Evolutionary conservation across 2,113 vertebrate species (phyloP).

Genomic region (Coptodon rendalli): DNA sequence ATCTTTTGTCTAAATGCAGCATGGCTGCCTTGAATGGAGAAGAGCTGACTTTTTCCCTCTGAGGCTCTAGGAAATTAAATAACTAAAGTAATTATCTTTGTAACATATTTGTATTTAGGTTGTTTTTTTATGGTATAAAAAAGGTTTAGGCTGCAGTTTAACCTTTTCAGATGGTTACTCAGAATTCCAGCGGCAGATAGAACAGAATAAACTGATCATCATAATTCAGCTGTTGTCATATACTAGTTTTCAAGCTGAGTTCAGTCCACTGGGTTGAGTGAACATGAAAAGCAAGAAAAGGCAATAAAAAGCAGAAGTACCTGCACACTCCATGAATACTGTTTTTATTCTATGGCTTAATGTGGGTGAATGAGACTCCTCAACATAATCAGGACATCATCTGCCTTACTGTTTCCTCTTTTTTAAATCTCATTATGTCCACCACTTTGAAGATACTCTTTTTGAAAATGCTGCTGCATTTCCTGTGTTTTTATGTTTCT

Average conservation of each 20-base stretch:
- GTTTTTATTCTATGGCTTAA: background rate
- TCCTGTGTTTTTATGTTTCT: background rate
- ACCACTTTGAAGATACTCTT: background rate
- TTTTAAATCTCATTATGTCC: background rate
- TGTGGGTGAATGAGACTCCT: background rate
- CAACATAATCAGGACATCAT: background rate
- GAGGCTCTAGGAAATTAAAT: background rate
- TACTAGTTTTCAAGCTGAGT: background rate
- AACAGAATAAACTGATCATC: background rate
- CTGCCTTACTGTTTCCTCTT: background rate
- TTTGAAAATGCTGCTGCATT: background rate
- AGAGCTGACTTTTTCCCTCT: background rate
- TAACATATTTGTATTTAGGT: slow-evolving; percentile 24
- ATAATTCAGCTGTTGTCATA: background rate
- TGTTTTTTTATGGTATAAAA: background rate
- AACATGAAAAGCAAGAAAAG: background rate
- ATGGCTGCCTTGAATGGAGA: background rate
- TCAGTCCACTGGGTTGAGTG: background rate
- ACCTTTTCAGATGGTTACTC: background rate
- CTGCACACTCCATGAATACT: background rate
- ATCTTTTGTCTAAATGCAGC: background rate
- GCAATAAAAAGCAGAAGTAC: slow-evolving; percentile 13
- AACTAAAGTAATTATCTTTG: background rate
- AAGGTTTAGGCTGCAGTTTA: background rate
- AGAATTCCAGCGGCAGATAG: background rate